phyloP scores from a whole-genome alignment of 1,140 invertebrate genomes.

The Hycleus phaleratus region DNA sequence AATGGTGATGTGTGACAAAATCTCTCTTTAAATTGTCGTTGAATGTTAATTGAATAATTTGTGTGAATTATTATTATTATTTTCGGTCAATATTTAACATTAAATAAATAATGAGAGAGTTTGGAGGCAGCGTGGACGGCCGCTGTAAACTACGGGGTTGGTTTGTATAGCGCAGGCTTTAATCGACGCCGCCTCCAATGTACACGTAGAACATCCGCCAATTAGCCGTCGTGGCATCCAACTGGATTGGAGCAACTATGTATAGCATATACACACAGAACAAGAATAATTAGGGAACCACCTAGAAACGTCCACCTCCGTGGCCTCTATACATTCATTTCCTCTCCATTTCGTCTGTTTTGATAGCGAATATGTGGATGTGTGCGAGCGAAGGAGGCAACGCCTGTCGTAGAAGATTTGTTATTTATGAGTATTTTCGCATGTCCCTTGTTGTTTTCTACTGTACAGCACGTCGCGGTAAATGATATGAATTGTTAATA shows the following conservation, averaged over 20 bases:
- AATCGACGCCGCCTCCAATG: slow-evolving; percentile 32
- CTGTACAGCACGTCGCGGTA: slow-evolving; percentile 17
- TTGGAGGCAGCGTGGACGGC: slow-evolving; percentile 6
- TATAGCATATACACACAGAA: slow-evolving; percentile 1
- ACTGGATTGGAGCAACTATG: slow-evolving; percentile 27
- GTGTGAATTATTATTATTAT: no score
- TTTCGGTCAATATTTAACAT: neutral
- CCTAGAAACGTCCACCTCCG: slow-evolving; percentile 6
- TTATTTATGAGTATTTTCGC: slow-evolving; percentile 20
- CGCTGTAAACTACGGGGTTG: slow-evolving; percentile 6
- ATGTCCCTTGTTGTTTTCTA: slow-evolving; percentile 15
- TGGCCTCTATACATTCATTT: neutral
- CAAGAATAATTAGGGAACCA: slow-evolving; percentile 13
- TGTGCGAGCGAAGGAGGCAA: neutral
- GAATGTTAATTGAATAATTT: no score
- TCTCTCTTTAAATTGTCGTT: no score
- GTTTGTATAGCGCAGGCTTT: slow-evolving; percentile 30
- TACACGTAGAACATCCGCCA: slow-evolving; percentile 31
- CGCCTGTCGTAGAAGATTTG: slow-evolving; percentile 4
- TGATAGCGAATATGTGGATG: neutral
- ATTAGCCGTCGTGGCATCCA: slow-evolving; percentile 28
- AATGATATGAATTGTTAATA: slow-evolving; percentile 25
- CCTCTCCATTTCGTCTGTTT: neutral
- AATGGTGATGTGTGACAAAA: neutral
- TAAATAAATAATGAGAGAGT: slow-evolving; percentile 17